Evolutionary conservation across 2,797 vertebrate genomes (phyloP), one percentile per base, ranked within the genome.

Genomic region (Pantherophis alleghaniensis): DNA sequence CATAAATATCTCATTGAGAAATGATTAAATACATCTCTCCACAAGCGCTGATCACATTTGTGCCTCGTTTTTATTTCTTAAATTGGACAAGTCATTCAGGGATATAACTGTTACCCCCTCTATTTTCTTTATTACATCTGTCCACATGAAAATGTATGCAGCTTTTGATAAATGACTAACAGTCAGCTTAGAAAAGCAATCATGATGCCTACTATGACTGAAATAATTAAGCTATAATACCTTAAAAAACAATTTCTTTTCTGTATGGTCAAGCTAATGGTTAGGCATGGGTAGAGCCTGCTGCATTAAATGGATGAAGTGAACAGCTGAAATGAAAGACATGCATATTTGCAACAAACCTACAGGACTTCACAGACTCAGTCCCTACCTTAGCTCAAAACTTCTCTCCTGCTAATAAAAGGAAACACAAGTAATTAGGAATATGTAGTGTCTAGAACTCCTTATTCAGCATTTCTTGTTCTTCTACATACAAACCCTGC

Each of bases 1-100:
- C 95, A 0, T 94, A 95, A 95, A 86, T 92, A 96, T 96, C 93
- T 96, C 95, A 95, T 94, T 95, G 93, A 97, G 95, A 97, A 97
- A 96, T 93, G 93, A 96, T 93, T 91, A 88, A 60, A 95, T 95
- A 91, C 0, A 2, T 83, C 86, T 95, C 94, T 92, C 92, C 94
- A 95, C 95, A 95, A 96, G 96, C 88, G 86, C 91, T 88, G 91
- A 91, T 93, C 91, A 94, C 47, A 16, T 89, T 91, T 61, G 79
- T 88, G 91, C 90, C 20, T 74, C 26, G 4, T 22, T 69, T 79
- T 20, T 5, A 88, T 86, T 66, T 91, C 88, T 37, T 83, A 94
- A 59, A n/a, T 0, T 93, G n/a, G 53, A 91, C 1, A 4, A 9
- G 0, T 10, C 1, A 91, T 51, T 88, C 90, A 94, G 51, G 42